Evolutionary conservation across 2,113 vertebrate genomes (phyloP).

Genomic region (Rhabdornis inornatus): DNA sequence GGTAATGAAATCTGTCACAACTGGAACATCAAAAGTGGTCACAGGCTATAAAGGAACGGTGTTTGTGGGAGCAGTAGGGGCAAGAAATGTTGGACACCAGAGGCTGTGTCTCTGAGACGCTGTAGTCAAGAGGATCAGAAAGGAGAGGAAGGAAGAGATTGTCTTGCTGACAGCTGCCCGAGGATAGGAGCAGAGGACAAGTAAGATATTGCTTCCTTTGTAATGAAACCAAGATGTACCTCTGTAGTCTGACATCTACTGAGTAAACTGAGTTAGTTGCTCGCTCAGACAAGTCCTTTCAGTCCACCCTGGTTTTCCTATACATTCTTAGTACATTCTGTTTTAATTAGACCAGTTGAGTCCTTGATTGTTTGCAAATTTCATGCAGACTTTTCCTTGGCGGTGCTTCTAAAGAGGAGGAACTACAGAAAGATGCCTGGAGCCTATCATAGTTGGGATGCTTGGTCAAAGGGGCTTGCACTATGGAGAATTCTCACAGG

Average conservation of each 20-base stretch:
- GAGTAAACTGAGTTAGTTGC: slow-evolving; percentile 14
- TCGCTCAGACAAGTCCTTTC: slow-evolving; percentile 6
- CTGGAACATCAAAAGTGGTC: slow-evolving; percentile 59
- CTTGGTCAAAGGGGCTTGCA: slow-evolving; percentile 26
- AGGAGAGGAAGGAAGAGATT: slow-evolving; percentile 58
- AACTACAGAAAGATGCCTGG: slow-evolving; percentile 30
- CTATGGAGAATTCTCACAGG: background rate
- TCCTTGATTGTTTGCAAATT: slow-evolving; percentile 50
- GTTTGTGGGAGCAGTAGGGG: slow-evolving; percentile 22
- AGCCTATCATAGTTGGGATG: slow-evolving; percentile 30
- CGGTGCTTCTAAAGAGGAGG: slow-evolving; percentile 22
- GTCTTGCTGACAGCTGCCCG: slow-evolving; percentile 55
- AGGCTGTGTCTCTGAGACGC: background rate
- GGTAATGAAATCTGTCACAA: slow-evolving; percentile 57
- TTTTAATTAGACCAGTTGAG: slow-evolving; percentile 53
- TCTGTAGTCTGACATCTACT: background rate
- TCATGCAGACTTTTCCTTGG: slow-evolving; percentile 39
- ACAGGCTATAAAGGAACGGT: slow-evolving; percentile 30
- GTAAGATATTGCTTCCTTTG: slow-evolving; percentile 65
- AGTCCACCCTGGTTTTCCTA: slow-evolving; percentile 6
- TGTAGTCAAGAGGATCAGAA: slow-evolving; percentile 51
- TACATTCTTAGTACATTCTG: slow-evolving; percentile 46
- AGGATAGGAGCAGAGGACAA: slow-evolving; percentile 40
- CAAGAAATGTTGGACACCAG: background rate
- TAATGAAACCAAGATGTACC: slow-evolving; percentile 65